Evolutionary conservation across 2,888 invertebrate species (phyloP).

Genomic region (Hydrotaea cyrtoneurina): DNA sequence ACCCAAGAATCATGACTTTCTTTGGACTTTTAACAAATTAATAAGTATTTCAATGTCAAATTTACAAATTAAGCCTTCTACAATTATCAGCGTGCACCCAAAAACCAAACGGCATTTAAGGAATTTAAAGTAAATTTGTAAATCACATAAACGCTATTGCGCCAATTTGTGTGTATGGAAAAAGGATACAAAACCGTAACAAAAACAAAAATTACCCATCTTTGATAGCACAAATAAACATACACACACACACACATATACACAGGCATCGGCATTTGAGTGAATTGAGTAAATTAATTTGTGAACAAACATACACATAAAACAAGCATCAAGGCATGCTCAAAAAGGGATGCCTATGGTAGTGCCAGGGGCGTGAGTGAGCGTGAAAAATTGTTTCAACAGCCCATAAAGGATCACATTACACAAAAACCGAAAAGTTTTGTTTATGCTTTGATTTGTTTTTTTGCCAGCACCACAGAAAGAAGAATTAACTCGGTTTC

Average conservation of each 20-base stretch:
- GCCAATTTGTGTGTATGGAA: constrained; percentile 1
- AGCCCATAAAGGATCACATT: constrained; percentile 28
- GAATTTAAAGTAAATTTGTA: background rate
- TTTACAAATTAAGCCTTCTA: background rate
- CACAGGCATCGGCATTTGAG: background rate
- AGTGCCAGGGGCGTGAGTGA: background rate
- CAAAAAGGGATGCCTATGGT: background rate
- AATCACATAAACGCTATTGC: constrained; percentile 20
- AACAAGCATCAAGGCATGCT: background rate
- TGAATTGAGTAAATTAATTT: constrained; percentile 25
- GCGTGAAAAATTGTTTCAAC: constrained; percentile 27
- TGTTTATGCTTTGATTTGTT: too few relatives aligned
- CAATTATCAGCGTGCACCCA: background rate
- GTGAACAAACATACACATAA: constrained; percentile 5
- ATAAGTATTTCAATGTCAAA: constrained; percentile 10
- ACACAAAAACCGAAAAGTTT: background rate
- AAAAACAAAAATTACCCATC: constrained; percentile 5
- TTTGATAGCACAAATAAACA: background rate
- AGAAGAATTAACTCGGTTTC: constrained; percentile 3
- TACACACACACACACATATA: background rate
- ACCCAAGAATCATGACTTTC: background rate
- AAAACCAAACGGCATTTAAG: background rate
- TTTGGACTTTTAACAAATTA: background rate
- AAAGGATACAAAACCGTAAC: background rate
- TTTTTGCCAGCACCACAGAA: background rate